Percentiles rank a stretch among this genome's conserved stretches.
These are phyloP conservation scores for Pungitius pungitius DNA, from an alignment of 2,113 vertebrate genomes.

Conservation along the genomic window DNA sequence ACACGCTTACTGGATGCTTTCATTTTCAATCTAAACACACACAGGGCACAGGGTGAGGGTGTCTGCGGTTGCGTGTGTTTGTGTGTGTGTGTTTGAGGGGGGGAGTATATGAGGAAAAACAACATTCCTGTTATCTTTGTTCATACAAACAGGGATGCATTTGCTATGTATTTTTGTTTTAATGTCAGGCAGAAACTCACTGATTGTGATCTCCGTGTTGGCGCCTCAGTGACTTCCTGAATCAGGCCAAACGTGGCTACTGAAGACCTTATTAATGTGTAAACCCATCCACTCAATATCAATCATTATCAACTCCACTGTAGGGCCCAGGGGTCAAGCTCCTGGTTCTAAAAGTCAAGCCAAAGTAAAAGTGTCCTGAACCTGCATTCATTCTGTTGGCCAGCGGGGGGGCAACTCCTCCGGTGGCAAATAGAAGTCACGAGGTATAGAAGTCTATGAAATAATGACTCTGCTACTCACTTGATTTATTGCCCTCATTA, in stretches of 20 bases:
- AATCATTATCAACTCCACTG: not conserved
- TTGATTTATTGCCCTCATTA: not conserved
- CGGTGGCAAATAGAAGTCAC: not conserved
- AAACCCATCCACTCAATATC: not conserved
- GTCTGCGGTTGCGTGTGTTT: not conserved
- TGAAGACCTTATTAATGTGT: not conserved
- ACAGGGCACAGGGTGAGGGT: not conserved
- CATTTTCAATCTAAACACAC: conserved; percentile 59
- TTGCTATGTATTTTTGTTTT: conserved; percentile 6
- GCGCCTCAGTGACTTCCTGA: not conserved
- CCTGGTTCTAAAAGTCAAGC: not conserved
- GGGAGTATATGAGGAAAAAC: conserved; percentile 5
- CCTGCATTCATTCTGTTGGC: not conserved
- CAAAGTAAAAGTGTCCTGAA: not conserved
- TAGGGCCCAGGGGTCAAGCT: not conserved
- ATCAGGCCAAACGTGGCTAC: not conserved
- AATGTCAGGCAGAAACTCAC: not conserved
- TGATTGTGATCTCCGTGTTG: not conserved
- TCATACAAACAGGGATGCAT: not conserved
- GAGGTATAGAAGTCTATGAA: not conserved
- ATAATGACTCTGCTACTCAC: not conserved
- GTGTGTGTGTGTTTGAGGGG: not conserved
- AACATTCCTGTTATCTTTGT: conserved; percentile 19
- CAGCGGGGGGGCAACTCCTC: not conserved
- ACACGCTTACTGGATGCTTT: conserved; percentile 59